Base-by-base conservation (phyloP, 1,140 invertebrate genomes). In the Cepaea nemoralis region DNA sequence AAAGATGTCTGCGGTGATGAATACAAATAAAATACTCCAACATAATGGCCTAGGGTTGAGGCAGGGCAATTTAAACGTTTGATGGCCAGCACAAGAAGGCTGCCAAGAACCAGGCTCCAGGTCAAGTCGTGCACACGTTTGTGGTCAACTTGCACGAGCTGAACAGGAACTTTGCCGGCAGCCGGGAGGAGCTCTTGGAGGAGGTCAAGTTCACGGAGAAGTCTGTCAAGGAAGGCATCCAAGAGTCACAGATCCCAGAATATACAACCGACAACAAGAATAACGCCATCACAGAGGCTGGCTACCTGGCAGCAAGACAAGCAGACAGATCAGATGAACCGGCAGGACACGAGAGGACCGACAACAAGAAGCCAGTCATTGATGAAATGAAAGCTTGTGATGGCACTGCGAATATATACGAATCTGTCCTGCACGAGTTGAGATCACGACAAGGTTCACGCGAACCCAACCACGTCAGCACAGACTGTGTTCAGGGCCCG, bases 161-260 rank as follows among this genome's bases (percentile, higher is more conserved):
- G 16, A 80, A 80, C 37, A 10, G 77, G 50, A 70, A 80, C 42
- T 80, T 80, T 70, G 77, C 77, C 12, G 77, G 77, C 48, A 80
- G 77, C 37, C 35, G 77, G 24, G 77, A 80, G 42, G 77, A 80
- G 40, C 35, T 80, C 16, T 0, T 80, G 22, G 35, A 16, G 16
- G 37, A 76, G 14, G n/a, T 8, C 31, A 12, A 50, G 37, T 12
- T 1, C 8, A 55, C 27, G 8, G 2, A 5, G 27, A 10, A 31
- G 45, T 48, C 74, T 10, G 37, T 8, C 19, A 73, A 55, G 16
- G 63, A 63, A 31, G 1, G 10, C 39, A 31, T 45, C n/a, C 42
- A 2, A 0, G 31, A 50, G 40, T 8, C 1, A 39, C 22, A 78
- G 16, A 27, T 33, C 16, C 14, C 16, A 24, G 40, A 48, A 42